phyloP scores from a whole-genome alignment of 1,140 invertebrate genomes.

The Helicoverpa armigera region DNA sequence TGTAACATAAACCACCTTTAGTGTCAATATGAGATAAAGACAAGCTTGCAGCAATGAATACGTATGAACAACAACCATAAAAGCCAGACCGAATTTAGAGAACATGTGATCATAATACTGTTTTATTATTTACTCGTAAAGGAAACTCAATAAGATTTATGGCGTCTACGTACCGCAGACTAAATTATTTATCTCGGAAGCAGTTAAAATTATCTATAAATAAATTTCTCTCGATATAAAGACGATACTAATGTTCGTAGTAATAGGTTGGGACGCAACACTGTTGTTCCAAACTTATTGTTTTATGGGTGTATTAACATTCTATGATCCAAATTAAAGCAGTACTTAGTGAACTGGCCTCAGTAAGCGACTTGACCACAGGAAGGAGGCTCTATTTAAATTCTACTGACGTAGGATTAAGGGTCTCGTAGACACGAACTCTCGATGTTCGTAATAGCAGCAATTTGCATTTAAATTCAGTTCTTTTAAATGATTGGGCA shows the following conservation, averaged over 20 bases:
- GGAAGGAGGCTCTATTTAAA: constrained; percentile 37
- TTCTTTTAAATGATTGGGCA: constrained; percentile 36
- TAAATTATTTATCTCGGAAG: constrained; percentile 56
- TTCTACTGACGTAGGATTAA: constrained; percentile 31
- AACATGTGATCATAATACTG: constrained; percentile 11
- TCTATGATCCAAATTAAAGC: constrained; percentile 22
- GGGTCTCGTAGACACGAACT: constrained; percentile 43
- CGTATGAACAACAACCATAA: constrained; percentile 6
- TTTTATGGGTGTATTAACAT: constrained; percentile 27
- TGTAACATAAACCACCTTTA: neutral
- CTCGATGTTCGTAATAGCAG: constrained; percentile 37
- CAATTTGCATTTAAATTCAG: constrained; percentile 50
- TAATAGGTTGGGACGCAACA: constrained; percentile 21
- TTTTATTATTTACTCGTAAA: constrained; percentile 45
- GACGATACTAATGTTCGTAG: constrained; percentile 39
- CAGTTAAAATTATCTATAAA: constrained; percentile 54
- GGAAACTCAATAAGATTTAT: constrained; percentile 52
- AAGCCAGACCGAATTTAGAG: neutral
- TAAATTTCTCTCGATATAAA: constrained; percentile 50
- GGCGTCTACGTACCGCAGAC: constrained; percentile 39
- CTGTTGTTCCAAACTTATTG: constrained; percentile 32
- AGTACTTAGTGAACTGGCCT: neutral
- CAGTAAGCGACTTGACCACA: constrained; percentile 28
- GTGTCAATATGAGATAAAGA: constrained; percentile 12
- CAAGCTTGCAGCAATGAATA: neutral